These are phyloP conservation scores for Neolamprologus ventralis DNA, from an alignment of 2,113 vertebrate species.

Conservation along the genomic window DNA sequence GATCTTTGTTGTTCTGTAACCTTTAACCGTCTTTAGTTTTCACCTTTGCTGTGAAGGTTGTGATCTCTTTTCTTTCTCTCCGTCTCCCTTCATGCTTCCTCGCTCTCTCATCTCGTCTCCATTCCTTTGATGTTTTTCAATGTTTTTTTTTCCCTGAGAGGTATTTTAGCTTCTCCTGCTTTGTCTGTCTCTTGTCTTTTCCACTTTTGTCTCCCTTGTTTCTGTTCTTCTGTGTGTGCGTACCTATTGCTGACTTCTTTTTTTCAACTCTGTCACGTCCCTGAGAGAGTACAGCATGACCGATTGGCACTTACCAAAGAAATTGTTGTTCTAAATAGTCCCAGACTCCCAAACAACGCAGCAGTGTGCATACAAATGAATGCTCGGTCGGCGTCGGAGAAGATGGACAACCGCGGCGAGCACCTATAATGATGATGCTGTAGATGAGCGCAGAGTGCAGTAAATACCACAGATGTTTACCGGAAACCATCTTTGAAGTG, in stretches of 20 bases:
- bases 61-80: not conserved
- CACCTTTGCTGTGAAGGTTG: not conserved
- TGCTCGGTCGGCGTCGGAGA: not conserved
- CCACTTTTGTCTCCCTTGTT: not conserved
- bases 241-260: not conserved
- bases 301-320: slow-evolving; percentile 50
- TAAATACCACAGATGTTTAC: not conserved
- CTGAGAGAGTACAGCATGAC: slow-evolving; percentile 18
- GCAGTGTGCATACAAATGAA: slow-evolving; percentile 22
- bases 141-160: not conserved
- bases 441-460: not conserved
- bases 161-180: not conserved
- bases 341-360: slow-evolving; percentile 13
- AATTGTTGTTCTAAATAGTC: slow-evolving; percentile 47
- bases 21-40: not conserved
- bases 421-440: not conserved
- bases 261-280: not conserved
- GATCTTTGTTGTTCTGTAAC: not conserved
- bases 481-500: not conserved
- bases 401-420: slow-evolving; percentile 23
- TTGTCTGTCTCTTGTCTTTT: not conserved
- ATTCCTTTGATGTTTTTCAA: not conserved
- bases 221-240: not conserved
- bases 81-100: not conserved
- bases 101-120: not conserved